phyloP scores from a whole-genome alignment of 2,113 vertebrate species.

The Arenaria interpres region DNA sequence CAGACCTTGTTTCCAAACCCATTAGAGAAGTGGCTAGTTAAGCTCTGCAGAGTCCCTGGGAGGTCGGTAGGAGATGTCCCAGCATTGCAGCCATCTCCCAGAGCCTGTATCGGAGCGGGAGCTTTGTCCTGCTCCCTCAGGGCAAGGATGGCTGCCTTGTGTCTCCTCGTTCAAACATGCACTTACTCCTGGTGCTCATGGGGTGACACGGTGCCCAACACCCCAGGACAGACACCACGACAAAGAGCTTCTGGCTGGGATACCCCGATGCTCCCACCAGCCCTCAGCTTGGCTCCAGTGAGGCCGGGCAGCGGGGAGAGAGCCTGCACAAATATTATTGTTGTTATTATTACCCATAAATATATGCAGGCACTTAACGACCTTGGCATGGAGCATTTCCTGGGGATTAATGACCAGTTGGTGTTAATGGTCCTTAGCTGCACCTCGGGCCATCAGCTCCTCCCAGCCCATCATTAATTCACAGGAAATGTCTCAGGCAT shows the following conservation, averaged over 20 bases:
- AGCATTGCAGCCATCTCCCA: fast-evolving
- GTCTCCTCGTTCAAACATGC: not conserved
- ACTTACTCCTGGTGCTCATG: not conserved
- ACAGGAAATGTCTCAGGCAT: slow-evolving; percentile 76
- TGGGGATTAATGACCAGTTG: slow-evolving; percentile 79
- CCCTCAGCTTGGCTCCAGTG: not conserved
- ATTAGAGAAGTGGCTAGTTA: not conserved
- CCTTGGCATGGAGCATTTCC: slow-evolving; percentile 78
- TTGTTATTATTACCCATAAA: slow-evolving; percentile 55
- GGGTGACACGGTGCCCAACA: fast-evolving
- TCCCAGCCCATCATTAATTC: slow-evolving; percentile 80
- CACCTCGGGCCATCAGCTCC: slow-evolving; percentile 78
- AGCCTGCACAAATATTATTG: slow-evolving; percentile 39
- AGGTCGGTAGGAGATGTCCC: not conserved
- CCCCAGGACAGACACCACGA: not conserved
- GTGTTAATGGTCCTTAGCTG: slow-evolving; percentile 79
- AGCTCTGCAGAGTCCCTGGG: not conserved
- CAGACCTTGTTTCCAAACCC: not conserved
- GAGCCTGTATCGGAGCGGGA: not conserved
- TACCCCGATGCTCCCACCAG: not conserved
- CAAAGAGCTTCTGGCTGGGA: not conserved
- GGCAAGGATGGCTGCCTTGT: not conserved
- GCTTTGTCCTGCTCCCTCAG: not conserved
- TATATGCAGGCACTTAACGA: slow-evolving; percentile 67
- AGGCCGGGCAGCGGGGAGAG: not conserved